Conservation (phyloP, 2,888 invertebrate genomes). For the Ophion obscuratus region DNA sequence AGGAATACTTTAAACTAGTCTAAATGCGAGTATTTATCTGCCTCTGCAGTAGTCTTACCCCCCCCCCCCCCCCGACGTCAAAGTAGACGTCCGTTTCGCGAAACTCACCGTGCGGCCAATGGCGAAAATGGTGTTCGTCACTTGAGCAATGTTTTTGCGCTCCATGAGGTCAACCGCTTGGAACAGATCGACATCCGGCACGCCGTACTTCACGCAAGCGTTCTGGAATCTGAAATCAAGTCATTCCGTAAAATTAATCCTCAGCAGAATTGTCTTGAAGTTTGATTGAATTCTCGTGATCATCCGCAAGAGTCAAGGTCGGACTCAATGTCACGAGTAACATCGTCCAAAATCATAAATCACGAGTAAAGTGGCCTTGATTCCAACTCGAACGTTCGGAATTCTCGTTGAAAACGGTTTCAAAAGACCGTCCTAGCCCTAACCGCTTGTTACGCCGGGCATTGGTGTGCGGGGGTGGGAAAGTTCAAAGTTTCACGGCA, state of each 20-base stretch:
- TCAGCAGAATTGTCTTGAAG: neutral
- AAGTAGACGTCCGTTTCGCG: slow-evolving; percentile 4
- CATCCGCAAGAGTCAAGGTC: neutral
- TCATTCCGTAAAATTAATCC: neutral
- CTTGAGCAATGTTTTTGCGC: slow-evolving; percentile 94
- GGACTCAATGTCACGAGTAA: neutral
- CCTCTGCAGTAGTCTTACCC: neutral
- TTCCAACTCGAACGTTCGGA: neutral
- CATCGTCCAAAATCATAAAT: neutral
- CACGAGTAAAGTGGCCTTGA: neutral
- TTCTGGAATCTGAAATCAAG: slow-evolving; percentile 89
- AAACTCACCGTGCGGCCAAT: slow-evolving; percentile 92
- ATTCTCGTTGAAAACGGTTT: neutral
- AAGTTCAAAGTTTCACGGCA: slow-evolving; percentile 40
- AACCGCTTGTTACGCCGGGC: neutral
- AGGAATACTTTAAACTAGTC: too few species aligned
- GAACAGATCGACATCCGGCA: slow-evolving; percentile 94
- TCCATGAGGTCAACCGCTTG: slow-evolving; percentile 97
- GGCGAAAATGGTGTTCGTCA: slow-evolving; percentile 94
- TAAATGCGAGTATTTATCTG: neutral
- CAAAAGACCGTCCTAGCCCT: neutral
- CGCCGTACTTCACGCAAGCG: slow-evolving; percentile 93
- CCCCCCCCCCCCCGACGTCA: neutral
- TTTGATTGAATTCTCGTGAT: neutral
- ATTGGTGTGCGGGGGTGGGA: neutral